A percentile compares a stretch with the other conserved stretches of the same genome.
Conservation (phyloP, 1,140 invertebrate species). For the Dendrolimus punctatus region DNA sequence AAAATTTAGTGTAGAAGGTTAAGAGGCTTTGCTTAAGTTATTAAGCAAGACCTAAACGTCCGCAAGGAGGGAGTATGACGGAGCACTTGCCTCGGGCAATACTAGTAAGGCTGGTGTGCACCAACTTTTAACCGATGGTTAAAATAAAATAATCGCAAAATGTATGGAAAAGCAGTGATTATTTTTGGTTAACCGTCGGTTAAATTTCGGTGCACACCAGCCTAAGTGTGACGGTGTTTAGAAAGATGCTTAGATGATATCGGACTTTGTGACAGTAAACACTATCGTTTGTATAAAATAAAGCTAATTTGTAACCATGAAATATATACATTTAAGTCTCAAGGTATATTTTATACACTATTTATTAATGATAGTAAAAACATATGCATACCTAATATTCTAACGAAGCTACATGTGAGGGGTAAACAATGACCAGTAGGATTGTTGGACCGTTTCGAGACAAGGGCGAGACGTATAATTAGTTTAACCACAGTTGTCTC, state of each 20-base stretch:
- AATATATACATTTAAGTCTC: slow-evolving; percentile 66
- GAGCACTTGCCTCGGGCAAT: no score
- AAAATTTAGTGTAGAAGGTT: no score
- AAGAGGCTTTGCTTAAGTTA: no score
- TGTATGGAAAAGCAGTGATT: no score
- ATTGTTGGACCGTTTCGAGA: slow-evolving; percentile 32
- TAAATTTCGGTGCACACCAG: no score
- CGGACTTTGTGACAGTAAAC: slow-evolving; percentile 55
- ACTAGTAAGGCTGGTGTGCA: no score
- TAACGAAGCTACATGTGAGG: slow-evolving; percentile 65
- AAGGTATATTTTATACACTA: slow-evolving; percentile 55
- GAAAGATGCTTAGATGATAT: slow-evolving; percentile 46
- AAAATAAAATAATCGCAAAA: no score
- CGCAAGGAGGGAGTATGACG: no score
- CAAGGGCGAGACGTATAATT: slow-evolving; percentile 36
- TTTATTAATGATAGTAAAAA: slow-evolving; percentile 65
- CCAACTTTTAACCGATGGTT: no score
- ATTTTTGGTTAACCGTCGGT: no score
- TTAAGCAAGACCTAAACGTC: no score
- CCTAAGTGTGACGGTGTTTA: slow-evolving; percentile 29
- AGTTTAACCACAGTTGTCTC: slow-evolving; percentile 66
- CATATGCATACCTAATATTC: slow-evolving; percentile 69
- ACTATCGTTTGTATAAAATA: slow-evolving; percentile 66
- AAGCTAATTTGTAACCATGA: slow-evolving; percentile 65
- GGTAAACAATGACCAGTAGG: slow-evolving; percentile 52